Conservation (phyloP, 2,888 invertebrate genomes). For the Cylloceria caligata region DNA sequence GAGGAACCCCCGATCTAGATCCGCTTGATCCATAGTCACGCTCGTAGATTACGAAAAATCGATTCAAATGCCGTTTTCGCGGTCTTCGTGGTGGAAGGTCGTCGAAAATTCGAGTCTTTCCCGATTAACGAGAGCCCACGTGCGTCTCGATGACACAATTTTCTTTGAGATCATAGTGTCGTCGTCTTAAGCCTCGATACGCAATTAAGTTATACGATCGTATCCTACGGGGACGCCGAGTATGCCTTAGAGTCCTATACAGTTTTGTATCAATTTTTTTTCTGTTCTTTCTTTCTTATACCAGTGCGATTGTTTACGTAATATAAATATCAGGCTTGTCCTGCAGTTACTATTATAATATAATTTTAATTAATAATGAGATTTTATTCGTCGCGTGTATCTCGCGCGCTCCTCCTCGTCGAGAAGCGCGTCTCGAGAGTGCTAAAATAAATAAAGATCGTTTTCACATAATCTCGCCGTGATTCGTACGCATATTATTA, state of each 20-base stretch:
- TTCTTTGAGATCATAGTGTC: conserved; percentile 33
- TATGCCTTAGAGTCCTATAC: conserved; percentile 43
- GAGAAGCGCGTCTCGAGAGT: conserved; percentile 42
- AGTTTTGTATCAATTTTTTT: conserved; percentile 63
- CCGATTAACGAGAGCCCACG: conserved; percentile 9
- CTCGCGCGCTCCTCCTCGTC: conserved; percentile 28
- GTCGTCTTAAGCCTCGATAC: conserved; percentile 53
- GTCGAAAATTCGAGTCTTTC: conserved; percentile 53
- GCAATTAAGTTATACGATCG: conserved; percentile 28
- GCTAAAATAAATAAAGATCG: conserved; percentile 55
- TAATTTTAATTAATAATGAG: conserved; percentile 29
- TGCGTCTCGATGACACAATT: conserved; percentile 32
- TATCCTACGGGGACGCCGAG: conserved; percentile 30
- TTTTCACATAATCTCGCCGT: conserved; percentile 54
- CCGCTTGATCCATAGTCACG: conserved; percentile 88
- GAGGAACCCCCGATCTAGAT: conserved; percentile 93
- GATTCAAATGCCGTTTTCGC: conserved; percentile 10
- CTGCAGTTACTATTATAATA: conserved; percentile 30
- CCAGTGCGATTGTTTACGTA: conserved; percentile 41
- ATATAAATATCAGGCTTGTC: conserved; percentile 36
- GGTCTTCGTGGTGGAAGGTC: conserved; percentile 63
- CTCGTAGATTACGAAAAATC: conserved; percentile 15
- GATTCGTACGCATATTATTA: conserved; percentile 10
- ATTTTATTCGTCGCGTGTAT: conserved; percentile 52
- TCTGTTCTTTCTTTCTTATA: conserved; percentile 31